A percentile compares a stretch with the other conserved stretches of the same genome.
These are phyloP conservation scores for Drosophila gaucha DNA, from an alignment of 2,888 invertebrate species.

Conservation along the genomic window DNA sequence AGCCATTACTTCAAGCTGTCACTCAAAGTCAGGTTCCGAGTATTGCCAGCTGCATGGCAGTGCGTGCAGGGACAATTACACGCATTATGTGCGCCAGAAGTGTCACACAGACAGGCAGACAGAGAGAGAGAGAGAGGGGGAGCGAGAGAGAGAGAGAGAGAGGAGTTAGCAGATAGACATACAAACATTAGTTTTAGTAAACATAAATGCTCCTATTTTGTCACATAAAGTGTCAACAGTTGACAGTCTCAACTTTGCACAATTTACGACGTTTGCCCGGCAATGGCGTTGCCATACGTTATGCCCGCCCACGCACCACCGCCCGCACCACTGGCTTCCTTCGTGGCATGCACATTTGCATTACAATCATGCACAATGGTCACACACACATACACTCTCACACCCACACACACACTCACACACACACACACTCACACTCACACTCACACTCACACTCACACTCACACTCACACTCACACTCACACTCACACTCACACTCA, in stretches of 20 bases:
- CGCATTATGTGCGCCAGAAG: conserved; percentile 42
- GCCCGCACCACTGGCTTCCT: neutral
- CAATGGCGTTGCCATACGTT: neutral
- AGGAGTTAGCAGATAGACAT: neutral
- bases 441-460: no score
- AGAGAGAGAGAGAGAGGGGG: neutral
- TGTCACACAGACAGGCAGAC: conserved; percentile 16
- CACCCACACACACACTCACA: no score
- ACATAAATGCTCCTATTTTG: conserved; percentile 64
- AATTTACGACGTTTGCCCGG: conserved; percentile 53
- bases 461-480: no score
- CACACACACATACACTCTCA: conserved; percentile 14
- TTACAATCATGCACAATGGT: conserved; percentile 42
- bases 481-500: no score
- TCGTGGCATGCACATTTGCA: conserved; percentile 36
- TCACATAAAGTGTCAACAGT: conserved; percentile 68
- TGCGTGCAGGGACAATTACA: conserved; percentile 57
- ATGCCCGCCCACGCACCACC: no score
- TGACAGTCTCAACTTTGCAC: conserved; percentile 67
- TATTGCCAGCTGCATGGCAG: conserved; percentile 35
- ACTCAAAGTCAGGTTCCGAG: conserved; percentile 44
- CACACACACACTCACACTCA: no score
- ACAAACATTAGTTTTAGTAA: conserved; percentile 61
- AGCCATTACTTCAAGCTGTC: conserved; percentile 49
- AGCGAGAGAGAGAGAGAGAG: neutral